Conservation (phyloP, 2,797 vertebrate genomes). For the Sebastiscus tertius region DNA sequence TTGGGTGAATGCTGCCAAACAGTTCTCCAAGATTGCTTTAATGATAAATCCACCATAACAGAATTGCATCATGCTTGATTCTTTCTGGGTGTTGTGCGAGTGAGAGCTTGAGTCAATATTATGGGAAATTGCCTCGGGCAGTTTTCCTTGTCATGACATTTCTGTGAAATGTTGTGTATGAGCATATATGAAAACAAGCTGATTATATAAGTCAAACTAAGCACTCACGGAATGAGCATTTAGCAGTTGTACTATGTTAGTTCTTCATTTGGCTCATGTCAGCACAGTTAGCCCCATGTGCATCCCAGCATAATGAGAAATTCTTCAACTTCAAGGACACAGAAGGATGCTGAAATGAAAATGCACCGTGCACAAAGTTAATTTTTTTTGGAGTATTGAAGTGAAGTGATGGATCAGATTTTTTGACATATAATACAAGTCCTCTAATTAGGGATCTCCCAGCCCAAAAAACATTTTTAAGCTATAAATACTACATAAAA, state of each 20-base stretch:
- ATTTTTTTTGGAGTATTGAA: neutral
- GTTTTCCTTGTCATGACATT: slow-evolving; percentile 32
- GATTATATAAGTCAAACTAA: slow-evolving; percentile 28
- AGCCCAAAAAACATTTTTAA: neutral
- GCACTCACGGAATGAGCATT: neutral
- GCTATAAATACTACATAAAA: neutral
- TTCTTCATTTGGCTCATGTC: neutral
- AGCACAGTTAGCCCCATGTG: neutral
- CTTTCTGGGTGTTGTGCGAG: neutral
- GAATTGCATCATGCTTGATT: slow-evolving; percentile 8
- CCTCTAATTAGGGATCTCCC: neutral
- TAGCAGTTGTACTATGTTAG: neutral
- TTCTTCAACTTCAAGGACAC: neutral
- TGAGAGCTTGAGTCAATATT: slow-evolving; percentile 19
- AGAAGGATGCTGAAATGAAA: neutral
- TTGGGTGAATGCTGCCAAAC: slow-evolving; percentile 46
- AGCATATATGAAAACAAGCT: slow-evolving; percentile 12
- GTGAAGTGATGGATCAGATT: neutral
- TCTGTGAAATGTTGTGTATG: slow-evolving; percentile 12
- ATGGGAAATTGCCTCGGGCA: slow-evolving; percentile 36
- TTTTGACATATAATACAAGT: neutral
- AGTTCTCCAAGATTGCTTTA: slow-evolving; percentile 48
- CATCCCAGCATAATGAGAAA: neutral
- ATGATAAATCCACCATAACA: slow-evolving; percentile 43
- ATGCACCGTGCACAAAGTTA: neutral